Evolutionary conservation across 2,888 invertebrate species (phyloP).

Genomic region (Odontomyia ornata): DNA sequence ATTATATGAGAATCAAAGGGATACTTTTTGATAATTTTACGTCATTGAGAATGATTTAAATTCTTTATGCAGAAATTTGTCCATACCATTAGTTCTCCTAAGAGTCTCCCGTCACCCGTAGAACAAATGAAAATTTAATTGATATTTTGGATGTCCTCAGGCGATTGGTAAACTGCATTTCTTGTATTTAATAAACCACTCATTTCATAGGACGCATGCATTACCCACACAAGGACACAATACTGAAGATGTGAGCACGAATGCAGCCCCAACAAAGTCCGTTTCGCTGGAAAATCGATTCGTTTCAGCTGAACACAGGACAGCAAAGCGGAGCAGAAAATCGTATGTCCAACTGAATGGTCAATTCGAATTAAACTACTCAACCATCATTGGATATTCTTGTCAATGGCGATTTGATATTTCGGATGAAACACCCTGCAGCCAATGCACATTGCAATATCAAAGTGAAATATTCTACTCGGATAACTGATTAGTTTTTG

Average conservation of each 20-base stretch:
- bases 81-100: too few species aligned
- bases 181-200: neutral
- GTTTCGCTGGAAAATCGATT: neutral
- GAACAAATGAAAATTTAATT: neutral
- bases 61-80: too few species aligned
- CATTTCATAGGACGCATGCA: neutral
- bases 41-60: too few species aligned
- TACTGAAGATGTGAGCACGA: neutral
- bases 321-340: too few species aligned
- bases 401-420: neutral
- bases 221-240: too few species aligned
- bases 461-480: constrained; percentile 23
- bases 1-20: too few species aligned
- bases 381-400: neutral
- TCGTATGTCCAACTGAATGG: neutral
- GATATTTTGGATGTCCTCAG: neutral
- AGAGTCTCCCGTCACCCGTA: too few species aligned
- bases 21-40: too few species aligned
- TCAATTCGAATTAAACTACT: neutral
- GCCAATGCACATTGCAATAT: neutral
- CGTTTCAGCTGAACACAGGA: neutral
- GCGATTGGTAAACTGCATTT: neutral
- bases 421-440: neutral
- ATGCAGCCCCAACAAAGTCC: neutral
- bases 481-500: constrained; percentile 32